Conservation (phyloP, 2,797 vertebrate species). For the Valencia hispanica region DNA sequence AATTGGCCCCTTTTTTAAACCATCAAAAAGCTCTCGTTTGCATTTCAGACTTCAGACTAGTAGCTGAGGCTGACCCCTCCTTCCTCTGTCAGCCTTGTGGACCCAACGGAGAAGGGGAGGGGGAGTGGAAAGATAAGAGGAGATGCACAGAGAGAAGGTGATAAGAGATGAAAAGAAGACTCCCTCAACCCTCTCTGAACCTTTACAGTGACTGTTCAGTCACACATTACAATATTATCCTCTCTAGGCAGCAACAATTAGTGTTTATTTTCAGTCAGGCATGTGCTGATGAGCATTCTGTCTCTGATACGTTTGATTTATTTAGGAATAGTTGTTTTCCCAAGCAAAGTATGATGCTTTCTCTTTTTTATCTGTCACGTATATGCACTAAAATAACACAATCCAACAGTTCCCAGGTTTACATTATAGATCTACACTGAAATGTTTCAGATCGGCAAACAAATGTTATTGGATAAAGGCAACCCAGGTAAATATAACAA, state of each 20-base stretch:
- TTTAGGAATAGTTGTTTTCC: background rate
- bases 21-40: constrained; percentile 57
- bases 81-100: constrained; percentile 27
- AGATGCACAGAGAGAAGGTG: constrained; percentile 28
- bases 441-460: background rate
- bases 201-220: constrained; percentile 45
- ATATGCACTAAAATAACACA: background rate
- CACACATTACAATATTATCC: constrained; percentile 2
- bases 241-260: constrained; percentile 3
- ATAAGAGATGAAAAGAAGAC: constrained; percentile 39
- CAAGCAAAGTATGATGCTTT: too few species aligned
- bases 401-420: background rate
- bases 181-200: constrained; percentile 52
- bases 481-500: too few species aligned
- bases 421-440: background rate
- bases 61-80: constrained; percentile 19
- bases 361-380: background rate
- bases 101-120: constrained; percentile 41
- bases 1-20: constrained; percentile 53
- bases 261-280: accelerated
- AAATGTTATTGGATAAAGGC: too few species aligned
- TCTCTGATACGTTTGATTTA: background rate
- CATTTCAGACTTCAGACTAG: constrained; percentile 33
- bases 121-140: constrained; percentile 42
- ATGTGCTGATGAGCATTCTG: background rate